Base-by-base conservation (phyloP, 2,888 invertebrate genomes). In the Baccha elongata region DNA sequence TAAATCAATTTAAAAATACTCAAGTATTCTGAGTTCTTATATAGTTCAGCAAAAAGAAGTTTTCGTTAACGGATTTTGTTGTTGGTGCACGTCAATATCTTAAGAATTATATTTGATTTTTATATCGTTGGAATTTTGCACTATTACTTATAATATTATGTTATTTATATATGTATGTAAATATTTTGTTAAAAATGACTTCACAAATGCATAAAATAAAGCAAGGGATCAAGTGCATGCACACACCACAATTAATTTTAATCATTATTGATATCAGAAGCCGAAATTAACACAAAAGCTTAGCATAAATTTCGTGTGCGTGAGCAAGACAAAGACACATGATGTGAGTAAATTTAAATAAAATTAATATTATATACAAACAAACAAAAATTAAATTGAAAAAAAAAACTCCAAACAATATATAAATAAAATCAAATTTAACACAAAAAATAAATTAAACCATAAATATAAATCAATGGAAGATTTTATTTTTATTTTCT, bases 311-410 rank as follows among this genome's bases (percentile, higher is more conserved):
- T 76, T 2, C 42, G 32, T 81, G 81, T 81, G 81, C 81, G 89
- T 90, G 89, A 89, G 86, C 89, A 90, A 89, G 89, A 89, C 91
- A 89, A 91, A 89, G 88, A 90, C 89, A 88, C 87, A 89, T 89
- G 89, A 89, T 89, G 89, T 88, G 88, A 89, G 89, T 88, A 88
- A 88, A 88, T 88, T 64, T 85, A 83, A 86, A 85, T 50, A 84
- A 86, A 84, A 72, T 29, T 26, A 64, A 85, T 65, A 74, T 80
- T 76, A 60, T 71, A 83, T 74, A 32, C 84, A 87, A 86, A 53
- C 44, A 75, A 84, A 75, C 46, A 85, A 10, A 68, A 74, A 11
- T 2, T 2, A 40, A 58, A 11, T 1, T 5, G 46, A 76, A 58
- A 75, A 52, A 71, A 76, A 85, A 84, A 74, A 76, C 11, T 3